Percentiles rank a stretch among this genome's conserved stretches.
Evolutionary conservation across 92 coral and sea anemone species (phyloP).

Genomic region (Palythoa caribaeorum): DNA sequence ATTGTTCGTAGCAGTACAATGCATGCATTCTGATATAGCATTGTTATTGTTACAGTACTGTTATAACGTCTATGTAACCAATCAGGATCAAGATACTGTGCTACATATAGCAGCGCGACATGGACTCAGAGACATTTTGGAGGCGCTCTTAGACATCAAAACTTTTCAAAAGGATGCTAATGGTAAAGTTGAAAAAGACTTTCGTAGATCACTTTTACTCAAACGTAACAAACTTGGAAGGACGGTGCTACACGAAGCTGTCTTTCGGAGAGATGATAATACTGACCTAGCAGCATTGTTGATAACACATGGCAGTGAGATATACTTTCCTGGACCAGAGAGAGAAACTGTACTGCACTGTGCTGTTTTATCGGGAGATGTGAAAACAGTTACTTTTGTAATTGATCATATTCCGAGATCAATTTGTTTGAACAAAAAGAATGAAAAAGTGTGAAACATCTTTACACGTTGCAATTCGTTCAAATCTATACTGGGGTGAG

Average conservation of each 20-base stretch:
- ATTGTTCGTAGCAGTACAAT: neutral
- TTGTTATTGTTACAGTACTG: neutral
- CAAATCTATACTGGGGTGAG: neutral
- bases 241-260: constrained; percentile 16
- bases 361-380: neutral
- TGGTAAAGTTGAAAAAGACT: neutral
- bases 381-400: neutral
- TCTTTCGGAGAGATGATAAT: no score
- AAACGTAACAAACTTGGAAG: neutral
- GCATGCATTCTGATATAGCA: neutral
- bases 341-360: neutral
- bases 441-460: neutral
- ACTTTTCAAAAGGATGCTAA: neutral
- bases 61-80: neutral
- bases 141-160: neutral
- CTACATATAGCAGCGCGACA: constrained; percentile 23
- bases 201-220: neutral
- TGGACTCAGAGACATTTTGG: neutral
- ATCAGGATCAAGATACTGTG: neutral
- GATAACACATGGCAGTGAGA: constrained; percentile 9
- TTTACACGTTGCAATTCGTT: neutral
- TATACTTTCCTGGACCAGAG: neutral
- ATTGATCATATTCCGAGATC: neutral
- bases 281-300: neutral
- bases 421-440: neutral